Evolutionary conservation across 2,888 invertebrate genomes (phyloP), one percentile per base, ranked within the genome.

Genomic region (Norana najaformis): DNA sequence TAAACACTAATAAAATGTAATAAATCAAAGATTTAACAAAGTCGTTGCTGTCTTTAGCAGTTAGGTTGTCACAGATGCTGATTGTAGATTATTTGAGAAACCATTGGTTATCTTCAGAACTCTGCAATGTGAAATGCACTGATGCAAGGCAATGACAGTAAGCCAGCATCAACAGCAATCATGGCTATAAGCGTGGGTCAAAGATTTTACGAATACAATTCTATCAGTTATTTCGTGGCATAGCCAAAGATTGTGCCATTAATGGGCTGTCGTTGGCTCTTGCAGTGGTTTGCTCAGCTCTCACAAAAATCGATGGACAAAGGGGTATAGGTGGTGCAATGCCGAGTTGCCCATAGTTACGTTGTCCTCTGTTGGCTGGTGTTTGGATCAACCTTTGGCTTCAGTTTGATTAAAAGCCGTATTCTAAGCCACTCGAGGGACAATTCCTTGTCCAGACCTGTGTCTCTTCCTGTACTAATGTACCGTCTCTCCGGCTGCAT

Each of bases 241-340:
- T n/a, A 30, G 69, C n/a, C 69, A n/a, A 30, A 69, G 69, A 69
- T 69, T 69, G 69, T n/a, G 69, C 11, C 69, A n/a, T 69, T 69
- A 69, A 69, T 69, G 69, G 30, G 69, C 69, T 69, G 69, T 69
- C 69, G 69, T n/a, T 69, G n/a, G 69, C n/a, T 69, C n/a, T n/a
- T 69, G 30, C n/a, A n/a, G 30, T n/a, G 30, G 69, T 69, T 30
- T 69, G 69, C n/a, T 69, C 69, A 16, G 69, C 69, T 69, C 69
- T 69, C 69, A n/a, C 5, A n/a, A 0, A 69, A 69, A 69, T 69
- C 69, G 69, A 69, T 69, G 69, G 69, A 69, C 13, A n/a, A n/a
- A n/a, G 69, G 69, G 30, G 23, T 23, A 8, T 4, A n/a, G 11
- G 69, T 69, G 69, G 30, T 6, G 53, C 23, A 8, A 11, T 69